Evolutionary conservation across 2,113 vertebrate genomes (phyloP).

Genomic region (Cervus canadensis): DNA sequence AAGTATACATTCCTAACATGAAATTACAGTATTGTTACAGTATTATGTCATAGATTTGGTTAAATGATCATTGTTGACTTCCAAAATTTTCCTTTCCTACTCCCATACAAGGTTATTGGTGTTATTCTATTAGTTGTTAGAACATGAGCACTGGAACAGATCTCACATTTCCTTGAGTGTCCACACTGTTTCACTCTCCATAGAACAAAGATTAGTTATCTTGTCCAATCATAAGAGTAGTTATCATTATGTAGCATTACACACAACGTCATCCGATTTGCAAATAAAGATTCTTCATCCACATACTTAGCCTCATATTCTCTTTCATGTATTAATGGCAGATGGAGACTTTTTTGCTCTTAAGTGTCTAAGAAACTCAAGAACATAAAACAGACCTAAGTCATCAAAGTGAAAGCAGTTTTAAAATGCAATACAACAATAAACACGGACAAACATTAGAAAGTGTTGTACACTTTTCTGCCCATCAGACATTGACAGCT

Average conservation of each 20-base stretch:
- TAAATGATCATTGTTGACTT: constrained; percentile 1
- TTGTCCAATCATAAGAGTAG: background rate
- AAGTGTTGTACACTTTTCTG: background rate
- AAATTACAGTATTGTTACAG: constrained; percentile 36
- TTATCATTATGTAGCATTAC: background rate
- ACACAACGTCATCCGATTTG: background rate
- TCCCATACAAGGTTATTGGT: constrained; percentile 7
- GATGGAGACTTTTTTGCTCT: background rate
- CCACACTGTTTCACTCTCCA: background rate
- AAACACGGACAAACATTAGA: background rate
- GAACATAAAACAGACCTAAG: background rate
- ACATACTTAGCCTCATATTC: background rate
- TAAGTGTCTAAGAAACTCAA: constrained; percentile 48
- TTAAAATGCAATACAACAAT: constrained; percentile 3
- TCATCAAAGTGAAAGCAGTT: constrained; percentile 24
- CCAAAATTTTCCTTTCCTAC: background rate
- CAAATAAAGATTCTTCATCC: background rate
- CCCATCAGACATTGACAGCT: background rate
- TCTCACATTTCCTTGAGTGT: constrained; percentile 21
- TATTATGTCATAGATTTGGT: constrained; percentile 22
- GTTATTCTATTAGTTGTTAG: background rate
- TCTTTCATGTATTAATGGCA: background rate
- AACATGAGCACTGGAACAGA: background rate
- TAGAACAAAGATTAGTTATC: constrained; percentile 10
- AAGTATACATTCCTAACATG: constrained; percentile 40